Evolutionary conservation across 2,888 invertebrate species (phyloP).

Genomic region (Cybosia mesomella): DNA sequence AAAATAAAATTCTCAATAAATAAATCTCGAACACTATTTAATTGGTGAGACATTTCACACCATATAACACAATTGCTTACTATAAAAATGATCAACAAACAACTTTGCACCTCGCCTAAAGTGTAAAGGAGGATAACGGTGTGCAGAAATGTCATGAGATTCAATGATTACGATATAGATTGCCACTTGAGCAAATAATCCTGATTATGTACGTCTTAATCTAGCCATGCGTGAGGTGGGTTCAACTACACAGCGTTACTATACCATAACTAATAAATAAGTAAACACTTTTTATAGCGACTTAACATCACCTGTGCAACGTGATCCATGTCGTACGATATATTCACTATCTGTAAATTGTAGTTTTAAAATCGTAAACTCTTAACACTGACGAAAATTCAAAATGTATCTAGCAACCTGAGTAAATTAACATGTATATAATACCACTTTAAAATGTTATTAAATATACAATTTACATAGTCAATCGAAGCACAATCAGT

Average conservation of each 20-base stretch:
- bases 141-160: conserved; percentile 84
- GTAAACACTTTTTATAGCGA: conserved; percentile 66
- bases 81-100: conserved; percentile 86
- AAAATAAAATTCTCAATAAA: conserved; percentile 87
- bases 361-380: conserved; percentile 61
- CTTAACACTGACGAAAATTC: conserved; percentile 71
- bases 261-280: conserved; percentile 68
- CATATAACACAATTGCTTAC: conserved; percentile 86
- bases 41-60: conserved; percentile 83
- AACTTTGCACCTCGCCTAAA: conserved; percentile 82
- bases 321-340: conserved; percentile 66
- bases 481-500: conserved; percentile 77
- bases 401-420: conserved; percentile 80
- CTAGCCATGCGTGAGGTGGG: conserved; percentile 84
- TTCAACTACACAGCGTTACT: conserved; percentile 73
- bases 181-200: conserved; percentile 86
- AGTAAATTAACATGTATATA: conserved; percentile 80
- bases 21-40: conserved; percentile 85
- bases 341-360: conserved; percentile 70
- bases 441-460: conserved; percentile 75
- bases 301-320: conserved; percentile 74
- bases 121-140: conserved; percentile 72
- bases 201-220: conserved; percentile 74
- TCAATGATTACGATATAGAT: conserved; percentile 78
- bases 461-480: conserved; percentile 83